These are phyloP conservation scores for Erethizon dorsatum DNA, from an alignment of 2,797 vertebrate genomes.

Conservation along the genomic window DNA sequence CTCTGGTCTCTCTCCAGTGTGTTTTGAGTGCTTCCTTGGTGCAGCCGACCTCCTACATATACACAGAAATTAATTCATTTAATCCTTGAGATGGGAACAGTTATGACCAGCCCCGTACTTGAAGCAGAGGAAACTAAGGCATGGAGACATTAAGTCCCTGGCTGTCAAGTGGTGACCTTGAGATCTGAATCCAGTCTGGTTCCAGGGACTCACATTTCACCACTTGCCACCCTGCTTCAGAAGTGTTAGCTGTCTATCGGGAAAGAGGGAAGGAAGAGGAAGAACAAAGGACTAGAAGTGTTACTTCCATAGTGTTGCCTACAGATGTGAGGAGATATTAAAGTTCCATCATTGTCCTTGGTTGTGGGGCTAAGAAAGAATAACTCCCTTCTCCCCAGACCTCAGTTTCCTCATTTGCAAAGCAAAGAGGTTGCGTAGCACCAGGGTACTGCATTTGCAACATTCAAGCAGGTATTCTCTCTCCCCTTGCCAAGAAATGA, in stretches of 20 bases:
- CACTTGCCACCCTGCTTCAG: not conserved
- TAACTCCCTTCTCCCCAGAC: not conserved
- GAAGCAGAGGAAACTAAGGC: not conserved
- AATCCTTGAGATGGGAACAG: not conserved
- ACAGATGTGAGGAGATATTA: not conserved
- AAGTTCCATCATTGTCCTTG: not conserved
- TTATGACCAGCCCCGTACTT: not conserved
- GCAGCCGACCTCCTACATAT: not conserved
- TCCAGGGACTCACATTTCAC: not conserved
- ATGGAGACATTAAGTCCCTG: not conserved
- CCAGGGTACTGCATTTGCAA: not conserved
- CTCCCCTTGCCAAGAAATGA: not conserved
- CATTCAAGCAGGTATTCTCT: accelerated
- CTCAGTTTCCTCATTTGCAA: not conserved
- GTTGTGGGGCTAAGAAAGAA: not conserved
- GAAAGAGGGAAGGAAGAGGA: not conserved
- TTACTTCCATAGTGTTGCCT: not conserved
- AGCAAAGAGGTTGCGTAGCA: not conserved
- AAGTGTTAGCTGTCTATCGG: not conserved
- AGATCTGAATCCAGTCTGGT: not conserved
- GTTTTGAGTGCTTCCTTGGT: not conserved
- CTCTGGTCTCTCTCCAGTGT: not conserved
- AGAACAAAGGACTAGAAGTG: not conserved
- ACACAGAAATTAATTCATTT: not conserved
- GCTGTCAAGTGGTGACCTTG: not conserved